Percentiles rank a stretch among this genome's conserved stretches.
Evolutionary conservation across 2,113 vertebrate species (phyloP).

Genomic region (Tachycineta bicolor): DNA sequence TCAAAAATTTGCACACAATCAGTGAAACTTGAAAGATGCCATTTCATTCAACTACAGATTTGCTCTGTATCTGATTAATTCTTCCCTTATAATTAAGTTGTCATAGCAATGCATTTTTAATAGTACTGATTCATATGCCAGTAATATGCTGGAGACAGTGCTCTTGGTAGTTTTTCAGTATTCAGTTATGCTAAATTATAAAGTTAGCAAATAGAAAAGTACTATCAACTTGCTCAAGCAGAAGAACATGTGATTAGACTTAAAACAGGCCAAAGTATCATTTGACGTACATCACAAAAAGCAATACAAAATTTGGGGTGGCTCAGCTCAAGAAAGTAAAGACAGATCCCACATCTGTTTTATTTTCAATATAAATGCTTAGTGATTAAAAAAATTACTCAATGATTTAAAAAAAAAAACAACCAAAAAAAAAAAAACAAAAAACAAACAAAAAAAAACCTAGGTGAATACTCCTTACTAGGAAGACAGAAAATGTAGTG

Average conservation of each 20-base stretch:
- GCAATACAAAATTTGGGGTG: not conserved
- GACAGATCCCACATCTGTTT: not conserved
- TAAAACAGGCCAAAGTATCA: not conserved
- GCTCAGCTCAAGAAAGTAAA: not conserved
- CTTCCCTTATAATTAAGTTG: conserved; percentile 39
- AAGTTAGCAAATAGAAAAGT: not conserved
- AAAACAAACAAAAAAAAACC: not conserved
- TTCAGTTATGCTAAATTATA: not conserved
- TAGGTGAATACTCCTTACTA: not conserved
- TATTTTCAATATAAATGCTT: not conserved
- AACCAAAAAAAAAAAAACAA: no score
- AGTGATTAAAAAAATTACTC: not conserved
- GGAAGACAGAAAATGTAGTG: not conserved
- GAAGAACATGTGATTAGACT: not conserved
- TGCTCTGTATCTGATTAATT: conserved; percentile 13
- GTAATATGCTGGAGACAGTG: not conserved
- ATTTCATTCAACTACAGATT: not conserved
- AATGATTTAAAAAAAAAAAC: not conserved
- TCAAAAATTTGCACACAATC: not conserved
- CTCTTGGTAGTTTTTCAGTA: not conserved
- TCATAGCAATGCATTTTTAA: conserved; percentile 31
- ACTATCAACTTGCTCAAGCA: not conserved
- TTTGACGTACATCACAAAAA: not conserved
- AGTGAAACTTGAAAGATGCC: not conserved
- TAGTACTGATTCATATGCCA: not conserved